Conservation (phyloP, 2,888 invertebrate species). For the Catonia carolina region DNA sequence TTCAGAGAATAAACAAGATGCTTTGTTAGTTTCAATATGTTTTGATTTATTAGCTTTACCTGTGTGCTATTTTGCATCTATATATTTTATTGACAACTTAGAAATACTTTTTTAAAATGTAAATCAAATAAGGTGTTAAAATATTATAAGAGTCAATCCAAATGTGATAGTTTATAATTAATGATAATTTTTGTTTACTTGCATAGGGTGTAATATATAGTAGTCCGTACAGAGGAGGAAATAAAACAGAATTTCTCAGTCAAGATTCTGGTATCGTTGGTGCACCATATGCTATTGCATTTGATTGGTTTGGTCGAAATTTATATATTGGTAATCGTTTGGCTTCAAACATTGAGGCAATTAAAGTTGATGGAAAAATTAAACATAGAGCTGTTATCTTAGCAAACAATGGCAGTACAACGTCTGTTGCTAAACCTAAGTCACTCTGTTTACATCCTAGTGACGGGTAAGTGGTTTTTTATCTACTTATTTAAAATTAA, state of each 20-base stretch:
- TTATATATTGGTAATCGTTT: slow-evolving; percentile 84
- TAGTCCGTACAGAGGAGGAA: slow-evolving; percentile 79
- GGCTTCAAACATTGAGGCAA: slow-evolving; percentile 85
- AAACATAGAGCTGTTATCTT: slow-evolving; percentile 79
- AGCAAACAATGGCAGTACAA: slow-evolving; percentile 78
- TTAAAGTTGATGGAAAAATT: slow-evolving; percentile 76
- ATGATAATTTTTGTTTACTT: slow-evolving; percentile 6
- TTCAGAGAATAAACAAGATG: too few species aligned
- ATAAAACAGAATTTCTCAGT: slow-evolving; percentile 74
- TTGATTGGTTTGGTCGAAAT: slow-evolving; percentile 96
- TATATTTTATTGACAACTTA: too few species aligned
- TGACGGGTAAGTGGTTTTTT: slow-evolving; percentile 60
- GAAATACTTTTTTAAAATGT: too few species aligned
- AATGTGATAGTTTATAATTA: neutral
- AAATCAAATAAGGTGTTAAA: too few species aligned
- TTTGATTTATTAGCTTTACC: too few species aligned
- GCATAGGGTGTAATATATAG: slow-evolving; percentile 73
- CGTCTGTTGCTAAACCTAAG: slow-evolving; percentile 81
- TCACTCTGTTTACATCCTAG: slow-evolving; percentile 84
- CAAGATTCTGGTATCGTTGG: slow-evolving; percentile 80
- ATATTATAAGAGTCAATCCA: too few species aligned
- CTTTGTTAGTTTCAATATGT: too few species aligned
- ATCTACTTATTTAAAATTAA: slow-evolving; percentile 4
- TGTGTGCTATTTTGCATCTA: too few species aligned
- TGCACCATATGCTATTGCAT: slow-evolving; percentile 83